Evolutionary conservation across 2,797 vertebrate genomes (phyloP), one percentile per base, ranked within the genome.

Genomic region (Megalops cyprinoides): DNA sequence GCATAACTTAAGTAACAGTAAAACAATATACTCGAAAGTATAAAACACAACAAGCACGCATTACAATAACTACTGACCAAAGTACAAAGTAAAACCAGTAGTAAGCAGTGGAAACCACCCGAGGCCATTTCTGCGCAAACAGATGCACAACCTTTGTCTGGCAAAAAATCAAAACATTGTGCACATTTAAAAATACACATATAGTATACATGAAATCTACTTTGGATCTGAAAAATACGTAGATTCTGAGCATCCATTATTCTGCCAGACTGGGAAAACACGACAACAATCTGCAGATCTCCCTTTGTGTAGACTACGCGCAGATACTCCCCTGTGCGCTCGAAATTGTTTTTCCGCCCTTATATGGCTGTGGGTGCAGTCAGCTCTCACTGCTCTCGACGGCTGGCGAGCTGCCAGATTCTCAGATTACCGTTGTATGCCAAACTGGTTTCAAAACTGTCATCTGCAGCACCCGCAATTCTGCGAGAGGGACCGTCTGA

Each of bases 331-430:
- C 83, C 79, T 82, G 74, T 46, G 34, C 67, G 81, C 76, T 44
- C 86, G 84, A 51, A 81, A 85, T 78, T 82, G 84, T 86, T 91
- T 90, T 85, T 90, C 78, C 93, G 90, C 91, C 94, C 93, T 92
- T 92, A 94, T 94, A 93, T 90, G 93, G 93, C 80, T 89, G 84
- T 86, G 89, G 87, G 85, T 82, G 86, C 82, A 78, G 87, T 82
- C 67, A 37, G 77, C 81, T 25, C 81, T 85, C 85, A 90, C 81
- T 77, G 23, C 55, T n/a, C 37, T 65, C 37, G 78, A 23, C 83
- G 75, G 84, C 28, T 92, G 93, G 92, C 93, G 89, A 84, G 87
- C 82, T 77, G 84, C 90, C 91, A 91, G 81, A 86, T 79, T 82
- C 87, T 89, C 91, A 84, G 88, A 88, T 93, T 92, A 92, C 91